These are phyloP conservation scores for Cantharis rustica DNA, from an alignment of 2,888 invertebrate genomes.

Conservation along the genomic window DNA sequence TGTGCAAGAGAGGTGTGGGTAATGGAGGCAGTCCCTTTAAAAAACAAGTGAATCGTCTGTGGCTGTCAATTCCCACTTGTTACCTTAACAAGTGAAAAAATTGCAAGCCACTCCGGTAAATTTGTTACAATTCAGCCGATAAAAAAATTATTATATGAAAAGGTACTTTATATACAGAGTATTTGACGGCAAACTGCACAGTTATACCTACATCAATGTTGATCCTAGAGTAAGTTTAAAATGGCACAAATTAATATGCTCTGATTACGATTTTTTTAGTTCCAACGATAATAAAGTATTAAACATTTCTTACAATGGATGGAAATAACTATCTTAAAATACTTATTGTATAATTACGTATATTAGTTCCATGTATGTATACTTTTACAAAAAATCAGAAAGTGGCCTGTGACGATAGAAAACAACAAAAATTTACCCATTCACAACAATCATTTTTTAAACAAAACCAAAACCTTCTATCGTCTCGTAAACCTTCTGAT, in stretches of 20 bases:
- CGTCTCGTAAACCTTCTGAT: conserved; percentile 10
- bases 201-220: conserved; percentile 21
- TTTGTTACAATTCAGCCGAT: no score
- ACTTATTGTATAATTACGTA: conserved; percentile 49
- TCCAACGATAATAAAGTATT: conserved; percentile 26
- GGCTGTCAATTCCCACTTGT: not conserved
- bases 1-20: no score
- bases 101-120: not conserved
- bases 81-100: not conserved
- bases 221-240: conserved; percentile 32
- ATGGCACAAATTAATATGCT: conserved; percentile 34
- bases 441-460: not conserved
- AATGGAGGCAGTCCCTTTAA: not conserved
- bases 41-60: not conserved
- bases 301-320: conserved; percentile 28
- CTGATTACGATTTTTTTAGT: conserved; percentile 21
- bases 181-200: not conserved
- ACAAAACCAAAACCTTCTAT: not conserved
- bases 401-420: conserved; percentile 1
- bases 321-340: conserved; percentile 34
- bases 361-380: conserved; percentile 54
- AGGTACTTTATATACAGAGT: not conserved
- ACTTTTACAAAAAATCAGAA: conserved; percentile 38
- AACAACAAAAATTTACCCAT: not conserved
- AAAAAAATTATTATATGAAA: not conserved